phyloP scores from a whole-genome alignment of 2,113 vertebrate species.

The Daphoenositta chrysoptera region DNA sequence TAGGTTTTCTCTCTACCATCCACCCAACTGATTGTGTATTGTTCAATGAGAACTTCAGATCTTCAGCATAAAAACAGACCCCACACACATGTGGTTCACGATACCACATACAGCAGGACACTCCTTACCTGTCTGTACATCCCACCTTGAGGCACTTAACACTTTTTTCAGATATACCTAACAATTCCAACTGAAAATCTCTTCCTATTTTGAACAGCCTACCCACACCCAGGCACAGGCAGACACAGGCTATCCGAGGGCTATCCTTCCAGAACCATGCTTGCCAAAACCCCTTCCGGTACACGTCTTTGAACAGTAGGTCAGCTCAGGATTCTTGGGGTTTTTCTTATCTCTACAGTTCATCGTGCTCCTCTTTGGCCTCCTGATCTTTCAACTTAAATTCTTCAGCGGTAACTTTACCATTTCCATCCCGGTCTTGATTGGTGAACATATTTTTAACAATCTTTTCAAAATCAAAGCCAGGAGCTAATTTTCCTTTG shows the following conservation, averaged over 20 bases:
- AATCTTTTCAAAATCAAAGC: constrained; percentile 87
- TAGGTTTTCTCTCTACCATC: neutral
- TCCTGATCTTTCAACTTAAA: constrained; percentile 97
- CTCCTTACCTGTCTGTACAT: neutral
- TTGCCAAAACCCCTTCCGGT: neutral
- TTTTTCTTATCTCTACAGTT: constrained; percentile 76
- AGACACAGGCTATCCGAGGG: neutral
- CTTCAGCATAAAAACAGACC: neutral
- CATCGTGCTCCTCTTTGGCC: constrained; percentile 79
- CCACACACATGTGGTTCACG: neutral
- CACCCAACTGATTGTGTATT: neutral
- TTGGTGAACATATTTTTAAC: constrained; percentile 97
- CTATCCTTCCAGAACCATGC: neutral
- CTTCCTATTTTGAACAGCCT: neutral
- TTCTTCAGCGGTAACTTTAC: constrained; percentile 88
- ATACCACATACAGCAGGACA: neutral
- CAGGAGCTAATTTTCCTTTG: constrained; percentile 92
- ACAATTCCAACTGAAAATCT: neutral
- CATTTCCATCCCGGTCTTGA: constrained; percentile 92
- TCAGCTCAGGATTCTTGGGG: neutral
- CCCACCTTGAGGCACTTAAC: neutral
- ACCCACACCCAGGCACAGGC: neutral
- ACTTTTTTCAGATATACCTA: neutral
- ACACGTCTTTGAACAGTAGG: neutral
- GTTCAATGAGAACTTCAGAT: neutral